A percentile compares a stretch with the other conserved stretches of the same genome.
These are phyloP conservation scores for Onthophagus taurus DNA, from an alignment of 1,140 invertebrate species.

Conservation along the genomic window DNA sequence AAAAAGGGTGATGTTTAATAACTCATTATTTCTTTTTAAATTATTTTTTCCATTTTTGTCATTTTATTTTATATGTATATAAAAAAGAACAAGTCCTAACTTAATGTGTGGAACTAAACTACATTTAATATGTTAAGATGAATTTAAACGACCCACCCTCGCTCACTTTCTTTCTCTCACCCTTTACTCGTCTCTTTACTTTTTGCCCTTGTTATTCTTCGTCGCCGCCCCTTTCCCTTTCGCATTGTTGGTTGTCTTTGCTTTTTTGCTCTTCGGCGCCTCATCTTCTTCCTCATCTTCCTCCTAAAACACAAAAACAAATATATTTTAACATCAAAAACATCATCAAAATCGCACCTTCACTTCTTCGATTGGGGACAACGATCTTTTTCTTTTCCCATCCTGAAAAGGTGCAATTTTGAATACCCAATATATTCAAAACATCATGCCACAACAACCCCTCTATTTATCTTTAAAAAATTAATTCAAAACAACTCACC, in stretches of 20 bases:
- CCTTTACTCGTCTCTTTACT: conserved; percentile 17
- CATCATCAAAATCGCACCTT: conserved; percentile 6
- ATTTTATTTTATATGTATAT: too few relatives aligned
- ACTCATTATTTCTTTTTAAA: too few relatives aligned
- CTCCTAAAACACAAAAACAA: conserved; percentile 35
- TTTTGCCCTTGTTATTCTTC: conserved; percentile 42
- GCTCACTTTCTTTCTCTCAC: conserved; percentile 9
- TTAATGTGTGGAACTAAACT: conserved; percentile 17
- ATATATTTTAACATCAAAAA: background rate
- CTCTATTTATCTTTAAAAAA: too few relatives aligned
- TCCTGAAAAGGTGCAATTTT: too few relatives aligned
- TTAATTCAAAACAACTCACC: conserved; percentile 34
- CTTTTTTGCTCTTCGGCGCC: conserved; percentile 52
- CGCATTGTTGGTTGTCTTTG: conserved; percentile 54
- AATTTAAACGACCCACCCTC: conserved; percentile 8
- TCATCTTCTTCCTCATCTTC: conserved; percentile 56
- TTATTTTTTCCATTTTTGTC: too few relatives aligned
- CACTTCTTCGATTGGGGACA: conserved; percentile 15
- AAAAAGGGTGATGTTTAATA: too few relatives aligned
- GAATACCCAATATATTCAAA: too few relatives aligned
- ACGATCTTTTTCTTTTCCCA: conserved; percentile 13
- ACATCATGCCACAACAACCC: too few relatives aligned
- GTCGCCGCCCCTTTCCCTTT: conserved; percentile 41
- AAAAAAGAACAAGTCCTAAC: too few relatives aligned
- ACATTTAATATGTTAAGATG: conserved; percentile 14